Evolutionary conservation across 1,140 invertebrate genomes (phyloP), one percentile per base, ranked within the genome.

Genomic region (Drosophila mojavensis): DNA sequence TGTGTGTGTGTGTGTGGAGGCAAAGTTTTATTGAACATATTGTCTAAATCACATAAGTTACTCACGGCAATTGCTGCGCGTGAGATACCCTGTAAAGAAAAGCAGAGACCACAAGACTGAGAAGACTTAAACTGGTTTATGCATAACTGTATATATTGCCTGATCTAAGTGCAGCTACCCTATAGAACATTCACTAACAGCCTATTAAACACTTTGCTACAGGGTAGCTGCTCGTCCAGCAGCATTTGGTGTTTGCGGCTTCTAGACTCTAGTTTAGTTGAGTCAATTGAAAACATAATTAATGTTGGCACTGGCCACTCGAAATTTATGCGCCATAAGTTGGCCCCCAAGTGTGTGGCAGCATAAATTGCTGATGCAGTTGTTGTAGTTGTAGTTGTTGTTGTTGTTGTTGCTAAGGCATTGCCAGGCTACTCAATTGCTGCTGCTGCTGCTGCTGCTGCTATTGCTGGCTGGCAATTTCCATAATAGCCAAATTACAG

Each of bases 11-110:
- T 33, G 33, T 33, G 33, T 33, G 33, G 7, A 30, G 41, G 66
- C 43, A 83, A 88, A 88, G 83, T 86, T 86, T 82, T 77, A 88
- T 88, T 71, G 73, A 82, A 83, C 83, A 88, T 88, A 88, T 88
- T 88, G 79, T 83, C 84, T 71, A 89, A 88, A 83, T 81, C 88
- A 76, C 64, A 75, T 75, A 71, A 66, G 41, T 10, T 33, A 41
- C 28, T 17, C 43, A 43, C 30, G 24, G 47, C 13, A 3, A 20
- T 24, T 60, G n/a, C 30, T 10, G 53, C 5, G 53, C 17, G 13
- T 13, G 36, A 28, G 5, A 36, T 68, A 51, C 56, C 15, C 33
- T 15, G 36, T 39, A 36, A 20, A 4, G 3, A 36, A 10, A 10
- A 7, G 30, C 5, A 36, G 3, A 1, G 9, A 36, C 17, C 17